Evolutionary conservation across 2,113 vertebrate species (phyloP).

Genomic region (Catharus bicknelli): DNA sequence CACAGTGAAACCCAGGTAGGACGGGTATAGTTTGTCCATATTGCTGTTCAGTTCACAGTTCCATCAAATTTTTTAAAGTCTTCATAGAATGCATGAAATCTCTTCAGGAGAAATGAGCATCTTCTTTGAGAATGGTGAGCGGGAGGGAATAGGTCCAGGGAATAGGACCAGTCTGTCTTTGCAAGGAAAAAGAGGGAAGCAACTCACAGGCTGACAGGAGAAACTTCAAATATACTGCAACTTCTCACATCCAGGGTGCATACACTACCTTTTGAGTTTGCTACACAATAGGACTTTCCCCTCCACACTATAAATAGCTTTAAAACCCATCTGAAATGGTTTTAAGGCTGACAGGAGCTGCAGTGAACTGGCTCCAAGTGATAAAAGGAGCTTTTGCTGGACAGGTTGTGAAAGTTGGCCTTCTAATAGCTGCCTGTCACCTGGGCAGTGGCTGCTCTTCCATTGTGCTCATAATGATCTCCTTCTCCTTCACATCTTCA

Average conservation of each 20-base stretch:
- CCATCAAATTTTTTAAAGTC: background rate
- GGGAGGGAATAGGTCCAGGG: background rate
- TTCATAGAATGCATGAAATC: background rate
- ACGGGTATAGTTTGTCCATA: background rate
- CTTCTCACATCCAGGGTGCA: background rate
- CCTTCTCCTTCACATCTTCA: background rate
- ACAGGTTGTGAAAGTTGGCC: background rate
- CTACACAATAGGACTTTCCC: background rate
- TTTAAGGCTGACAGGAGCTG: background rate
- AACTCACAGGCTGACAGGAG: background rate
- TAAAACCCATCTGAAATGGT: background rate
- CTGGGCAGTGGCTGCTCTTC: background rate
- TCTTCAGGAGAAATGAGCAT: background rate
- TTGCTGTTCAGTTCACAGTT: background rate
- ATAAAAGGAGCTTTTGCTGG: background rate
- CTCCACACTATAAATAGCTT: background rate
- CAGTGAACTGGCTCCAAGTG: background rate
- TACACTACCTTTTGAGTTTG: background rate
- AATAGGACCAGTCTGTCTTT: background rate
- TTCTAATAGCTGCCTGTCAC: background rate
- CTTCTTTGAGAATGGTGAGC: background rate
- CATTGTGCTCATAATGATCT: background rate
- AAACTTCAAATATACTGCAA: background rate
- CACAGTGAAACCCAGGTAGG: background rate
- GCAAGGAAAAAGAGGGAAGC: background rate